Percentiles rank a stretch among this genome's conserved stretches.
phyloP scores from a whole-genome alignment of 2,888 invertebrate genomes.

The Crioceris asparagi region DNA sequence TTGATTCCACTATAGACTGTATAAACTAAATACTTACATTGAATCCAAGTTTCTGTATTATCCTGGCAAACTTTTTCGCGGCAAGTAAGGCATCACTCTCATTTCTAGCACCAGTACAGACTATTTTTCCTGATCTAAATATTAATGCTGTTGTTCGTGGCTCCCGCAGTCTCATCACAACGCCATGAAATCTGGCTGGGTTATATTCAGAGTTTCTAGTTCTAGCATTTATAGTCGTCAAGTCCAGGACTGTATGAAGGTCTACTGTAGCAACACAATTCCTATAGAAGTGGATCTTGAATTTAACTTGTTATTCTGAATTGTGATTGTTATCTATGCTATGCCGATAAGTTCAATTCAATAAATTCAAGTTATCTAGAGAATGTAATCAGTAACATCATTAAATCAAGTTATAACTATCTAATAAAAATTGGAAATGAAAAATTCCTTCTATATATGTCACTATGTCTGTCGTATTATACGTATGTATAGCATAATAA shows the following conservation, averaged over 20 bases:
- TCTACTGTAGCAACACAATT: constrained; percentile 76
- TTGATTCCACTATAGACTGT: too few relatives aligned
- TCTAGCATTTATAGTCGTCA: constrained; percentile 64
- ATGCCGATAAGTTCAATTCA: too few relatives aligned
- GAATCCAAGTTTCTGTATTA: constrained; percentile 72
- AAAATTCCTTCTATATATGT: too few relatives aligned
- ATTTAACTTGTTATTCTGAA: too few relatives aligned
- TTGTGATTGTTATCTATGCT: too few relatives aligned
- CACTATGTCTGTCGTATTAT: too few relatives aligned
- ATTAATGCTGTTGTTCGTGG: constrained; percentile 66
- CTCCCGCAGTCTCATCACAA: constrained; percentile 72
- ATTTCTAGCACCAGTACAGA: constrained; percentile 70
- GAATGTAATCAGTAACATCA: too few relatives aligned
- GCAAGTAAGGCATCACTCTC: constrained; percentile 65
- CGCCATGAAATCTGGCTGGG: constrained; percentile 70
- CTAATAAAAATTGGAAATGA: too few relatives aligned
- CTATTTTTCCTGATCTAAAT: constrained; percentile 73
- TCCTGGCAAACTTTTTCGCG: constrained; percentile 70
- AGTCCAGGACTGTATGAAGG: constrained; percentile 58
- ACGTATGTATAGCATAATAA: too few relatives aligned
- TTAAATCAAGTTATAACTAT: too few relatives aligned
- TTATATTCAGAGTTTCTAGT: constrained; percentile 78
- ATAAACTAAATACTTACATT: constrained; percentile 36
- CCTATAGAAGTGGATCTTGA: constrained; percentile 19
- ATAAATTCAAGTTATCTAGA: too few relatives aligned